Evolutionary conservation across 2,888 invertebrate species (phyloP).

Genomic region (Lasioglossum villosulum): DNA sequence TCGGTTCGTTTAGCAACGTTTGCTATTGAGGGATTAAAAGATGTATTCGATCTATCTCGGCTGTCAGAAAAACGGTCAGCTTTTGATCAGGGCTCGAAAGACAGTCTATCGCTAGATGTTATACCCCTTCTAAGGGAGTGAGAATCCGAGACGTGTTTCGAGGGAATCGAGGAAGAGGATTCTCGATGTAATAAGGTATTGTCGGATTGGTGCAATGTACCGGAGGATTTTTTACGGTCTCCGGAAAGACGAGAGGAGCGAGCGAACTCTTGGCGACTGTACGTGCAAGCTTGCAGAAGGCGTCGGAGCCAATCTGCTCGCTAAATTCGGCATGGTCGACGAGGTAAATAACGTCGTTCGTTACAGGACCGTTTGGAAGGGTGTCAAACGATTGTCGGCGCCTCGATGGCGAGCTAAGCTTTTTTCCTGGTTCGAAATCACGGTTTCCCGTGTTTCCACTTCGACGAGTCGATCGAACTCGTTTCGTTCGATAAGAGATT

Average conservation of each 20-base stretch:
- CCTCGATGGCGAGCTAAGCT: constrained; percentile 62
- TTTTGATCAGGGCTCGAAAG: not conserved
- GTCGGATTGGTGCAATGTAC: not conserved
- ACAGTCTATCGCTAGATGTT: not conserved
- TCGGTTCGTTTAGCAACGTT: too few relatives aligned
- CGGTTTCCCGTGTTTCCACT: constrained; percentile 20
- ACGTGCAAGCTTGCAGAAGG: constrained; percentile 60
- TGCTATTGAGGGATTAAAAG: too few relatives aligned
- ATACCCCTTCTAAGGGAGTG: not conserved
- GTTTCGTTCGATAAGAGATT: not conserved
- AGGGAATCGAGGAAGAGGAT: not conserved
- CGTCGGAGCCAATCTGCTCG: constrained; percentile 55
- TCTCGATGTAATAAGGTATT: not conserved
- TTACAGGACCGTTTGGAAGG: constrained; percentile 74
- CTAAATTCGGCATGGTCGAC: constrained; percentile 49
- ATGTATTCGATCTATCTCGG: too few relatives aligned
- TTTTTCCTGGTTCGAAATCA: constrained; percentile 23
- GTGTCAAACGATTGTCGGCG: constrained; percentile 76
- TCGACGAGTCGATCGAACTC: not conserved
- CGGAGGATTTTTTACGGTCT: constrained; percentile 11
- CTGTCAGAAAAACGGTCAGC: not conserved
- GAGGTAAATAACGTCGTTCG: constrained; percentile 69
- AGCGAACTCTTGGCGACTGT: constrained; percentile 20
- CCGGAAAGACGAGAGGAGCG: not conserved
- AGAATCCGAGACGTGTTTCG: not conserved